Conservation (phyloP, 1,140 invertebrate genomes). For the Anoplolepis gracilipes region DNA sequence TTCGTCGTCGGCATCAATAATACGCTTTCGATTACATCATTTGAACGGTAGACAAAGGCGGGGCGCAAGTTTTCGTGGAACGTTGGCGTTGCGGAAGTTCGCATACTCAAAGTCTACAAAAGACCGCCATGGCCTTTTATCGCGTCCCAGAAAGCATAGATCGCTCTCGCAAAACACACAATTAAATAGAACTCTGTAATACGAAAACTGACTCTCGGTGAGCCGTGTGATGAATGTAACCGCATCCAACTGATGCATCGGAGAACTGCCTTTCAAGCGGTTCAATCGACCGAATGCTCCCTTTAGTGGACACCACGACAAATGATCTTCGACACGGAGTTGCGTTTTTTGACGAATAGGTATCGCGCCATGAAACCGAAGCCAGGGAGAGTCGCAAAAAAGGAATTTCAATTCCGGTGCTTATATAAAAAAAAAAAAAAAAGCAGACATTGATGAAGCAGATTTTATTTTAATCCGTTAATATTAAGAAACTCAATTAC, state of each 20-base stretch:
- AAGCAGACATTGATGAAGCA: not conserved
- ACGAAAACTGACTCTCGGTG: slow-evolving; percentile 8
- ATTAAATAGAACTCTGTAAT: not conserved
- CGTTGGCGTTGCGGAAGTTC: slow-evolving; percentile 8
- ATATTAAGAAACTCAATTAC: not conserved
- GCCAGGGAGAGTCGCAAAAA: not conserved
- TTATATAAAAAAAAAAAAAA: not conserved
- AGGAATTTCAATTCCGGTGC: slow-evolving; percentile 22
- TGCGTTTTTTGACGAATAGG: not conserved
- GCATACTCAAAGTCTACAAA: slow-evolving; percentile 9
- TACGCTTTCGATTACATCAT: slow-evolving; percentile 24
- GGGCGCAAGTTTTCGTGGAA: not conserved
- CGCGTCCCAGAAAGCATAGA: not conserved
- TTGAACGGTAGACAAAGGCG: not conserved
- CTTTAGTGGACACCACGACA: slow-evolving; percentile 19
- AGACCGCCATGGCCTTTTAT: slow-evolving; percentile 3
- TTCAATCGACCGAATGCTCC: slow-evolving; percentile 40
- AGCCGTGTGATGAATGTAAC: slow-evolving; percentile 32
- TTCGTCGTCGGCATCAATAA: slow-evolving; percentile 27
- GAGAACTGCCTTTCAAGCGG: slow-evolving; percentile 41
- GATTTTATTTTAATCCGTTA: slow-evolving; percentile 8
- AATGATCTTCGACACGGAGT: slow-evolving; percentile 19
- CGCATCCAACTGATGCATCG: slow-evolving; percentile 48
- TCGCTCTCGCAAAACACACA: not conserved
- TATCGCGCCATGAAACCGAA: not conserved